These are phyloP conservation scores for Glaucomys volans DNA, from an alignment of 2,113 vertebrate genomes.

Conservation along the genomic window DNA sequence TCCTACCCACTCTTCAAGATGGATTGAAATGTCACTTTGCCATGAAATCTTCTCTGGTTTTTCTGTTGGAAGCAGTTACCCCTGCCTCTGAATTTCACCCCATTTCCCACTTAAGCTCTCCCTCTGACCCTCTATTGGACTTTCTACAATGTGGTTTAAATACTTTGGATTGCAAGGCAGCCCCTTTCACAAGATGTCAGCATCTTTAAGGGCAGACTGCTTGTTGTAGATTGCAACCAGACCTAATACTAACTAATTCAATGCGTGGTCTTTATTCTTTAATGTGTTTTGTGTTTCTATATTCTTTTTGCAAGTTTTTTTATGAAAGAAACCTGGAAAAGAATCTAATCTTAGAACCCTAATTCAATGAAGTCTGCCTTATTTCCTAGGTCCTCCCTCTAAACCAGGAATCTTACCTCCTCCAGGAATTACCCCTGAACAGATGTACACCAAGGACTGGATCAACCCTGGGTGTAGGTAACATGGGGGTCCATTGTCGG, in stretches of 20 bases:
- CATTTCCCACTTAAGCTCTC: not conserved
- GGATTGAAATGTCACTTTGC: not conserved
- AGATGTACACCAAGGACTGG: not conserved
- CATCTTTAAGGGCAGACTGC: not conserved
- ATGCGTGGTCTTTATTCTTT: not conserved
- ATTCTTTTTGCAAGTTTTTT: not conserved
- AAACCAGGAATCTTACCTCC: not conserved
- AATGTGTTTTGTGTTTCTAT: constrained; percentile 31
- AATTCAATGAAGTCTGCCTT: not conserved
- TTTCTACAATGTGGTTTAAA: not conserved
- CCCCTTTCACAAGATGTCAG: not conserved
- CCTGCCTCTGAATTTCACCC: not conserved
- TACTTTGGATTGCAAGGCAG: too few species aligned
- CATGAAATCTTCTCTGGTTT: not conserved
- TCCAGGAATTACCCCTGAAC: not conserved
- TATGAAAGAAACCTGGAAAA: not conserved
- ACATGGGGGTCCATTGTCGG: not conserved
- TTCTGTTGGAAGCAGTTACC: not conserved
- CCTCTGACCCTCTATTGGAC: not conserved
- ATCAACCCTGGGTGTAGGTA: not conserved
- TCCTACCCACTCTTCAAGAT: not conserved
- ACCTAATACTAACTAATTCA: not conserved
- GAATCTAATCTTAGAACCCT: not conserved
- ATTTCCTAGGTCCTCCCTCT: not conserved
- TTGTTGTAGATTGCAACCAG: not conserved